Percentiles rank a stretch among this genome's conserved stretches.
phyloP scores from a whole-genome alignment of 2,888 invertebrate genomes.

The Lagria hirta region DNA sequence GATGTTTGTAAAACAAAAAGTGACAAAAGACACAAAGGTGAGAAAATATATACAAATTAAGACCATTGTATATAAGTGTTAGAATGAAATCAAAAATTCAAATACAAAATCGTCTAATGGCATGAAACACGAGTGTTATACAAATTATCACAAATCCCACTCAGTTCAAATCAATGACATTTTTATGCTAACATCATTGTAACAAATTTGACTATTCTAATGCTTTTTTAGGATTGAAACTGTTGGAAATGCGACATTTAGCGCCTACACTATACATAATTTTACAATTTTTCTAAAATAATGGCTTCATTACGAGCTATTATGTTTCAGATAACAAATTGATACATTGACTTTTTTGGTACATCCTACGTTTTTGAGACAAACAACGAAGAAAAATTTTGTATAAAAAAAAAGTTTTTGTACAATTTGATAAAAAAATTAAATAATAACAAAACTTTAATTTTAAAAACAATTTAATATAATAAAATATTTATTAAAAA shows the following conservation, averaged over 20 bases:
- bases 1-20: no score
- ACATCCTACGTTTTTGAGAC: conserved; percentile 8
- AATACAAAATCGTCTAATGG: no score
- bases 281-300: conserved; percentile 7
- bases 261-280: conserved; percentile 1
- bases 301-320: conserved; percentile 4
- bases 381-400: no score
- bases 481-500: no score
- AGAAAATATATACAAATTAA: no score
- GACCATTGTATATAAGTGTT: no score
- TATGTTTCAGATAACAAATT: conserved; percentile 1
- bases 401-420: no score
- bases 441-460: no score
- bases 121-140: conserved; percentile 8
- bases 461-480: no score
- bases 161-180: conserved; percentile 9
- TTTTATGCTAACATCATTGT: conserved; percentile 9
- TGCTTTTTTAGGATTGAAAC: conserved; percentile 6
- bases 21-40: no score
- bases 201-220: neutral
- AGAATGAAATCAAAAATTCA: no score
- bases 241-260: conserved; percentile 1
- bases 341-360: neutral
- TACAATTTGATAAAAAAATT: no score
- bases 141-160: conserved; percentile 13